These are phyloP conservation scores for Disparrhopalites patrizii DNA, from an alignment of 2,888 invertebrate species.

Conservation along the genomic window DNA sequence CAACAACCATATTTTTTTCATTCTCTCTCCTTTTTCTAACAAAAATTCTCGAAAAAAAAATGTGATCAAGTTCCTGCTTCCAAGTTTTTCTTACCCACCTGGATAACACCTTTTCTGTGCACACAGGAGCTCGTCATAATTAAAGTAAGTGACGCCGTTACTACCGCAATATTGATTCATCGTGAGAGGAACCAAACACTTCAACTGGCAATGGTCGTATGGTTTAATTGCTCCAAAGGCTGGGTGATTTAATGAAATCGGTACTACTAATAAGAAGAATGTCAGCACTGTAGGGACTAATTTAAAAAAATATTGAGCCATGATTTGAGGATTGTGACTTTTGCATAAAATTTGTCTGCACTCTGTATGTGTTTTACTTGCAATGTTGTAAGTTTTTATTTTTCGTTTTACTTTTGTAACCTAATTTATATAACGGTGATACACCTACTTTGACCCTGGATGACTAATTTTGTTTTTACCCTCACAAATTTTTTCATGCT, in stretches of 20 bases:
- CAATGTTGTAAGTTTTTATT: too few species aligned
- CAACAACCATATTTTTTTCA: too few species aligned
- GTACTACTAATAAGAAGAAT: not conserved
- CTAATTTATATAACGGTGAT: too few species aligned
- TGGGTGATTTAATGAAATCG: not conserved
- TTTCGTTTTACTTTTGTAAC: too few species aligned
- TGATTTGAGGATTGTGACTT: too few species aligned
- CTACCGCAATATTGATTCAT: constrained; percentile 13
- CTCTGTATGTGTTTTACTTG: too few species aligned
- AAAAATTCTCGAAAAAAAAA: too few species aligned
- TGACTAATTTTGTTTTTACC: too few species aligned
- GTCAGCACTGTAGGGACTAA: too few species aligned
- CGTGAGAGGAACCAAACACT: not conserved
- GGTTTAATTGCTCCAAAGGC: not conserved
- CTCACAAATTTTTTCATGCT: too few species aligned
- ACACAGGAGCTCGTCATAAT: constrained; percentile 5
- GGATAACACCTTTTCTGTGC: constrained; percentile 5
- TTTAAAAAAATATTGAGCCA: not conserved
- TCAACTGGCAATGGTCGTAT: not conserved
- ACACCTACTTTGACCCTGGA: too few species aligned
- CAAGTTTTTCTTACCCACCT: constrained; percentile 4
- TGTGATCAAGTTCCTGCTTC: not conserved
- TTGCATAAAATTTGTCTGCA: not conserved
- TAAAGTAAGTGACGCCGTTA: constrained; percentile 18
- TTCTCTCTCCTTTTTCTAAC: too few species aligned